A percentile compares a stretch with the other conserved stretches of the same genome.
Conservation (phyloP, 2,888 invertebrate genomes). For the Oscheius sp. region DNA sequence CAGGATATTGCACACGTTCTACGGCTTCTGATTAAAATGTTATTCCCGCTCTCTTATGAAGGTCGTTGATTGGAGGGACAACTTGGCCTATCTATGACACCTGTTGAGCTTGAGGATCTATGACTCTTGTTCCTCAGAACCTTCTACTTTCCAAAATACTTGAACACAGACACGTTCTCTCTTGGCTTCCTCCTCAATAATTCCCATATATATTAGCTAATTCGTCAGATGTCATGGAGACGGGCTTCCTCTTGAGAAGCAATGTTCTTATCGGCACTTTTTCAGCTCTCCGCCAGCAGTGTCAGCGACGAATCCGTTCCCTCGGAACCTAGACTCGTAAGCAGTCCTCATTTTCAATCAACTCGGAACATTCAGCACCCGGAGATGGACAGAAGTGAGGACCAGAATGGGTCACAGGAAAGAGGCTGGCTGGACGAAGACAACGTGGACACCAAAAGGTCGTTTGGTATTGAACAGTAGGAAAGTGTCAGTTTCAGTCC, state of each 20-base stretch:
- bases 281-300: conserved; percentile 2
- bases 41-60: background rate
- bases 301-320: background rate
- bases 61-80: background rate
- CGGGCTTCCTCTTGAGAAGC: no score
- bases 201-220: background rate
- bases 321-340: conserved; percentile 15
- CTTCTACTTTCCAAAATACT: background rate
- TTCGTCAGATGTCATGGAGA: no score
- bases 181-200: background rate
- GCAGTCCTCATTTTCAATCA: background rate
- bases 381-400: no score
- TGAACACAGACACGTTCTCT: no score
- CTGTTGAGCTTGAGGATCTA: no score
- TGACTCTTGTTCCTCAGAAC: background rate
- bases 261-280: background rate
- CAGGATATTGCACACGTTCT: background rate
- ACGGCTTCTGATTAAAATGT: background rate
- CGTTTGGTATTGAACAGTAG: background rate
- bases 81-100: no score
- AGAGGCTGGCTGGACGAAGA: no score
- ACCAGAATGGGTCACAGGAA: no score
- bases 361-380: no score
- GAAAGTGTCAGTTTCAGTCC: background rate
- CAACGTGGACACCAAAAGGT: no score